Conservation (phyloP, 2,797 vertebrate genomes). For the Scomberomorus guttatus region DNA sequence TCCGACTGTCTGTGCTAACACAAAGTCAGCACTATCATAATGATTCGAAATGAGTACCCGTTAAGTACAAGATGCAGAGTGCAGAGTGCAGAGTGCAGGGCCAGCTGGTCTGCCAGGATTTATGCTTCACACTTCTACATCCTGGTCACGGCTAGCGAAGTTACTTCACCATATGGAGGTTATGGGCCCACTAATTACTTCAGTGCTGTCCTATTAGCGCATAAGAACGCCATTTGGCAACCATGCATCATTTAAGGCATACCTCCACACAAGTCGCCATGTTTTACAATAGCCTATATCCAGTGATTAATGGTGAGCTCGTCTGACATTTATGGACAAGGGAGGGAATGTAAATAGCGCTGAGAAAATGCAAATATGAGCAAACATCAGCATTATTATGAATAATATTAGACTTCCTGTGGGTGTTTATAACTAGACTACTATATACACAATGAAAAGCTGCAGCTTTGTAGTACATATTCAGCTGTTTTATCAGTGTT, state of each 20-base stretch:
- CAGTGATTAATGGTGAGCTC: conserved; percentile 51
- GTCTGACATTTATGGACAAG: conserved; percentile 68
- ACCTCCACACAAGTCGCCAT: conserved; percentile 49
- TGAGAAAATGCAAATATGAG: conserved; percentile 48
- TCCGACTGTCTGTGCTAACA: conserved; percentile 28
- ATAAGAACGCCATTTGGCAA: conserved; percentile 72
- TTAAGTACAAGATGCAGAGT: conserved; percentile 48
- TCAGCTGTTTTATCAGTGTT: conserved; percentile 19
- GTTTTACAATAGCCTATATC: conserved; percentile 60
- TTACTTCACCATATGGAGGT: conserved; percentile 74
- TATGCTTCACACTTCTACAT: conserved; percentile 63
- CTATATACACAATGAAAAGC: conserved; percentile 13
- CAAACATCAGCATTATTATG: conserved; percentile 50
- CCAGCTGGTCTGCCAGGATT: conserved; percentile 72
- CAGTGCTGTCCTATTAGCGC: conserved; percentile 77
- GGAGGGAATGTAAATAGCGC: conserved; percentile 44
- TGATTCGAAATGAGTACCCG: conserved; percentile 45
- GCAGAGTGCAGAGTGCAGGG: conserved; percentile 48
- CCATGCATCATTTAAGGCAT: conserved; percentile 70
- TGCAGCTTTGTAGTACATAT: conserved; percentile 19
- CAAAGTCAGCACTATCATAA: conserved; percentile 53
- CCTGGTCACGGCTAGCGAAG: conserved; percentile 67
- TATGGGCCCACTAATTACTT: conserved; percentile 78
- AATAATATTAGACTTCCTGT: conserved; percentile 35
- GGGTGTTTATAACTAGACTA: conserved; percentile 16